phyloP scores from a whole-genome alignment of 2,797 vertebrate species.

The Anguilla pacifica region DNA sequence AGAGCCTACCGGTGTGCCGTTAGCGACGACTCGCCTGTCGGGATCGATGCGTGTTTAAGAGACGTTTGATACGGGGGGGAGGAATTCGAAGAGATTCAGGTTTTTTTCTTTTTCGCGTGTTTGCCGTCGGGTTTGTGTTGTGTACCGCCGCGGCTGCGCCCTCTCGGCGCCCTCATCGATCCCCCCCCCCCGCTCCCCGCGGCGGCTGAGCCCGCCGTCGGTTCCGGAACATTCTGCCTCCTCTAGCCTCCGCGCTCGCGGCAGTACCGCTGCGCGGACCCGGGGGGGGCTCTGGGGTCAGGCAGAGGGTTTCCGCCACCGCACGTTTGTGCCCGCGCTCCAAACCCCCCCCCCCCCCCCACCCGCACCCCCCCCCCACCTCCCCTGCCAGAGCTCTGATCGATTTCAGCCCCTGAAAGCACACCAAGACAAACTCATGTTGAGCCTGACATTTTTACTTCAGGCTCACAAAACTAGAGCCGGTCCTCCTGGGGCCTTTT shows the following conservation, averaged over 20 bases:
- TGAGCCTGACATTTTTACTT: conserved; percentile 55
- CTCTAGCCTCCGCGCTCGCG: conserved; percentile 5
- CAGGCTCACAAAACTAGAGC: conserved; percentile 48
- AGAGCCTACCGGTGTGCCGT: neutral
- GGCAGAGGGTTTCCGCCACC: conserved; percentile 48
- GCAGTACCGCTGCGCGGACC: neutral
- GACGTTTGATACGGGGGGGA: neutral
- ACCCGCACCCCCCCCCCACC: neutral
- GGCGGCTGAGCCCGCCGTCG: neutral
- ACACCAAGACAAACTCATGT: conserved; percentile 50
- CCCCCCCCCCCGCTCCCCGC: neutral
- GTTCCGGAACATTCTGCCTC: neutral
- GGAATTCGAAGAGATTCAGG: neutral
- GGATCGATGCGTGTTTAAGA: conserved; percentile 10
- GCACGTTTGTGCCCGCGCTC: conserved; percentile 52
- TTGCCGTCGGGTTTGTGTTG: neutral
- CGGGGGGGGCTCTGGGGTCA: conserved; percentile 42
- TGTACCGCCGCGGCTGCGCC: neutral
- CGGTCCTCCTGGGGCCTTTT: conserved; percentile 47
- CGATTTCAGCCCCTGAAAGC: conserved; percentile 52
- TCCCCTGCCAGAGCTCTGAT: conserved; percentile 53
- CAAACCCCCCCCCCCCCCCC: conserved; percentile 3
- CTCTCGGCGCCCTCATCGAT: neutral
- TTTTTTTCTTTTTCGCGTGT: neutral
- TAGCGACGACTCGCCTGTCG: neutral